These are phyloP conservation scores for Pocillopora verrucosa DNA, from an alignment of 64 coral and sea anemone species.

Conservation along the genomic window DNA sequence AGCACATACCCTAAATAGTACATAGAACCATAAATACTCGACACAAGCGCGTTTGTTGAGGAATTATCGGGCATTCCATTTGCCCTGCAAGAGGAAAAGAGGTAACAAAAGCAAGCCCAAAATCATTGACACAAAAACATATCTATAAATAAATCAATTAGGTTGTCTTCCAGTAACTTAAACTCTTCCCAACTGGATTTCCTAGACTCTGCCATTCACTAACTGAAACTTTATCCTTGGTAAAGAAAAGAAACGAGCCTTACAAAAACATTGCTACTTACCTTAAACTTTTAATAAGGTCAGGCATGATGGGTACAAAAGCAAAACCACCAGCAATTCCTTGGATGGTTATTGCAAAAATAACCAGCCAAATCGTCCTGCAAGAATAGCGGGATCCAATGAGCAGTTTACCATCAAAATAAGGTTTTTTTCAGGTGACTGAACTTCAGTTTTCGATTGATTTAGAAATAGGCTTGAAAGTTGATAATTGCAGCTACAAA, in stretches of 20 bases:
- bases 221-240: no score
- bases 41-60: constrained; percentile 1
- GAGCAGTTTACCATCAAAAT: background rate
- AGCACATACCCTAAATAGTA: constrained; percentile 1
- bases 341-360: background rate
- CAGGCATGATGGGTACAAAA: constrained; percentile 18
- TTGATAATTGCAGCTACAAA: no score
- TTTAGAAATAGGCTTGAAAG: no score
- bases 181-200: no score
- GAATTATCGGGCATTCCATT: constrained; percentile 14
- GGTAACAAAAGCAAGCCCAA: background rate
- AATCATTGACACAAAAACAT: no score
- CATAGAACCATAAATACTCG: constrained; percentile 6
- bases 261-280: background rate
- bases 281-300: constrained; percentile 1
- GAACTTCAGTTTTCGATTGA: no score
- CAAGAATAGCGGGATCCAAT: background rate
- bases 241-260: no score
- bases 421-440: background rate
- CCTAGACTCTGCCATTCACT: no score
- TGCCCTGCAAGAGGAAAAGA: background rate
- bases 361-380: background rate
- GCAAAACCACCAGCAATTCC: background rate
- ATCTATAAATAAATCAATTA: background rate
- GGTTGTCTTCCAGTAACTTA: background rate